Evolutionary conservation across 2,797 vertebrate genomes (phyloP).

Genomic region (Melanotaenia pygmaea): DNA sequence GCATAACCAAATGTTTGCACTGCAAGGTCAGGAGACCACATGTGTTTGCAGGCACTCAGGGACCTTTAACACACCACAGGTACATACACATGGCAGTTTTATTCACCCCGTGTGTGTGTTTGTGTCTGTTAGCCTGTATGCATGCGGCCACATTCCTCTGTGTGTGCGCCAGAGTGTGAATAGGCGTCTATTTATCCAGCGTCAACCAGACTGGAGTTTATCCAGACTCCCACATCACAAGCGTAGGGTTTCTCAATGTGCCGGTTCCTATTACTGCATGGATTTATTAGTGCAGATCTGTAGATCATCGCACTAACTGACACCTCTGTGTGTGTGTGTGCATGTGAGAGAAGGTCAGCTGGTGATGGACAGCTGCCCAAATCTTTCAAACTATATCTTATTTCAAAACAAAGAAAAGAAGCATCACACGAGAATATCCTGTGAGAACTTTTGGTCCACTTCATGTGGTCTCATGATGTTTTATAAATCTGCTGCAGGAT

Average conservation of each 20-base stretch:
- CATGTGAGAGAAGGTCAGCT: slow-evolving; percentile 8
- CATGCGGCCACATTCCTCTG: slow-evolving; percentile 18
- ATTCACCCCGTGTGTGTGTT: slow-evolving; percentile 23
- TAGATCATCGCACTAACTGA: slow-evolving; percentile 47
- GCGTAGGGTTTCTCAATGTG: slow-evolving; percentile 58
- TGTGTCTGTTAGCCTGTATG: slow-evolving; percentile 27
- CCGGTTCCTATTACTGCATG: slow-evolving; percentile 55
- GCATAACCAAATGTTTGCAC: slow-evolving; percentile 68
- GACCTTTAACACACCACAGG: slow-evolving; percentile 63
- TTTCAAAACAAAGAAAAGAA: neutral
- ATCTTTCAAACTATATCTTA: slow-evolving; percentile 24
- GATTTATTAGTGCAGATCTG: slow-evolving; percentile 58
- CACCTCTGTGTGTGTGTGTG: slow-evolving; percentile 13
- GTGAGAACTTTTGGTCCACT: slow-evolving; percentile 4
- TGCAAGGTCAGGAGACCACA: slow-evolving; percentile 67
- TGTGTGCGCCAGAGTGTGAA: slow-evolving; percentile 53
- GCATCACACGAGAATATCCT: neutral
- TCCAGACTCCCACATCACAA: slow-evolving; percentile 70
- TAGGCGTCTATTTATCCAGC: slow-evolving; percentile 60
- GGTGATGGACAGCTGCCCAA: slow-evolving; percentile 14
- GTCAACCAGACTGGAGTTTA: slow-evolving; percentile 63
- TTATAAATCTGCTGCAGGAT: slow-evolving; percentile 1
- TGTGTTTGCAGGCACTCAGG: slow-evolving; percentile 63
- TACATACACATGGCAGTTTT: slow-evolving; percentile 55
- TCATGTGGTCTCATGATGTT: neutral